Evolutionary conservation across 2,113 vertebrate species (phyloP).

Genomic region (Hassar affinis): DNA sequence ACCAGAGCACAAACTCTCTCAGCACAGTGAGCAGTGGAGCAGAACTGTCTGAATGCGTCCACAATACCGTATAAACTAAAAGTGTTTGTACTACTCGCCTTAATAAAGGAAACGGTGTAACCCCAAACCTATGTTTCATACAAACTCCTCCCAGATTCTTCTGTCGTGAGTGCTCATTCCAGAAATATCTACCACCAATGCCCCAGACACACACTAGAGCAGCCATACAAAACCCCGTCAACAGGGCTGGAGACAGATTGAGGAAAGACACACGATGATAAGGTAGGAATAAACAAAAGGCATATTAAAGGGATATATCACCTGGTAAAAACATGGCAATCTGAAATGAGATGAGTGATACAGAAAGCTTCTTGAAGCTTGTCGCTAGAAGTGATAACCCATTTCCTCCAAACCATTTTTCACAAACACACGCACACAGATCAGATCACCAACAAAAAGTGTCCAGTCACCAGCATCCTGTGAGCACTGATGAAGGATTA

Average conservation of each 20-base stretch:
- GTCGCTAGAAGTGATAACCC: background rate
- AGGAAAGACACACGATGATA: conserved; percentile 28
- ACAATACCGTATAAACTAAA: background rate
- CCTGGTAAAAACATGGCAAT: conserved; percentile 5
- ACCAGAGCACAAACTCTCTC: background rate
- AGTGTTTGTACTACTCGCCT: background rate
- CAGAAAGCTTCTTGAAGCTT: background rate
- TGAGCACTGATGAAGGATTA: too few species aligned
- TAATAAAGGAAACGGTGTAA: conserved; percentile 2
- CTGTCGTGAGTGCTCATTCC: conserved; percentile 26
- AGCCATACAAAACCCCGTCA: conserved; percentile 8
- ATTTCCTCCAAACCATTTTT: background rate
- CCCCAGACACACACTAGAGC: background rate
- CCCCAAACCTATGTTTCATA: conserved; percentile 10
- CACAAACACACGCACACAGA: too few species aligned
- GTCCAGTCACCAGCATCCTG: too few species aligned
- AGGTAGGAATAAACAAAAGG: conserved; percentile 5
- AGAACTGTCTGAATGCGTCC: background rate
- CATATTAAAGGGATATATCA: conserved; percentile 13
- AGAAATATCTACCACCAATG: conserved; percentile 40
- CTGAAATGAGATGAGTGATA: conserved; percentile 24
- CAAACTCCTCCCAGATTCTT: conserved; percentile 22
- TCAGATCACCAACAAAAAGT: too few species aligned
- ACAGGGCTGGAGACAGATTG: conserved; percentile 4
- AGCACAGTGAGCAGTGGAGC: background rate